A percentile compares a stretch with the other conserved stretches of the same genome.
Evolutionary conservation across 2,797 vertebrate species (phyloP).

Genomic region (Sebastes reedi): DNA sequence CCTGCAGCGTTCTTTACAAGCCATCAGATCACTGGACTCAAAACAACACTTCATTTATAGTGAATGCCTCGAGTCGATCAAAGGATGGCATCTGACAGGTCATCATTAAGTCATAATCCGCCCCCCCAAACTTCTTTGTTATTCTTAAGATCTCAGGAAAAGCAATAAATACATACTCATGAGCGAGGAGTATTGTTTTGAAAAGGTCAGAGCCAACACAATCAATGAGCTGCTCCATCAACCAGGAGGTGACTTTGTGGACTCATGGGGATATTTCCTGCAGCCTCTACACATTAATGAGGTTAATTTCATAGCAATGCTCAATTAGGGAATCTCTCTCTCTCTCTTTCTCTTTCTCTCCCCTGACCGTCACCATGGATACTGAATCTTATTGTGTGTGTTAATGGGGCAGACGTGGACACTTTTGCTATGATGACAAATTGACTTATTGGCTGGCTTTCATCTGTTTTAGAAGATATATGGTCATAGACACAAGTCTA

Average conservation of each 20-base stretch:
- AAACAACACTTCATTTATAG: constrained; percentile 36
- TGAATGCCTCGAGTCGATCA: constrained; percentile 44
- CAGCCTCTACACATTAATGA: constrained; percentile 55
- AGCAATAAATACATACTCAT: constrained; percentile 19
- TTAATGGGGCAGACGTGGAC: constrained; percentile 55
- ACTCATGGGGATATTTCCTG: constrained; percentile 49
- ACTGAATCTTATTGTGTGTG: constrained; percentile 54
- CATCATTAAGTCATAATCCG: constrained; percentile 57
- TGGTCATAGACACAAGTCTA: constrained; percentile 13
- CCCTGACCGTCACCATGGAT: constrained; percentile 58
- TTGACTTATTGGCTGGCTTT: constrained; percentile 59
- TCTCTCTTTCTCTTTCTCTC: not conserved
- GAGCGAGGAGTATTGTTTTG: constrained; percentile 19
- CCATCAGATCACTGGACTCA: constrained; percentile 5
- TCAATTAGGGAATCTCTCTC: constrained; percentile 42
- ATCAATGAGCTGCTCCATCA: constrained; percentile 58
- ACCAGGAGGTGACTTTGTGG: constrained; percentile 52
- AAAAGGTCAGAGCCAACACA: constrained; percentile 45
- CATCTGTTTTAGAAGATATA: constrained; percentile 50
- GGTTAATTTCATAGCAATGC: constrained; percentile 62
- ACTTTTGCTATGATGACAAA: constrained; percentile 67
- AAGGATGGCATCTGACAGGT: constrained; percentile 47
- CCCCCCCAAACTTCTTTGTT: constrained; percentile 20
- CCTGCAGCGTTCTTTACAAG: constrained; percentile 8
- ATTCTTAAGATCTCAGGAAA: constrained; percentile 27